A percentile compares a stretch with the other conserved stretches of the same genome.
phyloP scores from a whole-genome alignment of 2,113 vertebrate species.

The Nerophis lumbriciformis region DNA sequence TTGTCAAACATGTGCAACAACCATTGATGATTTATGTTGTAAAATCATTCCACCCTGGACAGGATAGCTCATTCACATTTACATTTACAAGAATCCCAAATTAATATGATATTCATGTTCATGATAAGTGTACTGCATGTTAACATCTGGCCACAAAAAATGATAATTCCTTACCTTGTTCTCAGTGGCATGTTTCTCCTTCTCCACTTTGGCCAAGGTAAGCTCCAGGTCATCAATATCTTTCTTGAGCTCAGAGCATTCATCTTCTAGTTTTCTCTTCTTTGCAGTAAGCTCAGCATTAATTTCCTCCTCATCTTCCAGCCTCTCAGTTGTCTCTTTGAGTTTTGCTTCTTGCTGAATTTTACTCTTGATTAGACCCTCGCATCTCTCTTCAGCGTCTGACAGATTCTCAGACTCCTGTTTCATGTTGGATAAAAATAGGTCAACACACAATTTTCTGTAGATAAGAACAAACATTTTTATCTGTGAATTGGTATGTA shows the following conservation, averaged over 20 bases:
- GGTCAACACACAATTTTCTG: neutral
- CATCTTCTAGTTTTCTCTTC: conserved; percentile 79
- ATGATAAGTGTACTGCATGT: too few relatives aligned
- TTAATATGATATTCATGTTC: too few relatives aligned
- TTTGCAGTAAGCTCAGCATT: conserved; percentile 80
- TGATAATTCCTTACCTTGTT: conserved; percentile 29
- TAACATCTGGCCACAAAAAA: too few relatives aligned
- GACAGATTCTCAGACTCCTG: conserved; percentile 57
- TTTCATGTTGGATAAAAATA: neutral
- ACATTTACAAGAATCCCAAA: too few relatives aligned
- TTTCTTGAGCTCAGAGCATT: conserved; percentile 68
- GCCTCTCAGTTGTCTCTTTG: conserved; percentile 75
- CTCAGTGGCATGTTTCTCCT: conserved; percentile 47
- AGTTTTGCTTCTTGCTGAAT: conserved; percentile 63
- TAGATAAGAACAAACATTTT: too few relatives aligned
- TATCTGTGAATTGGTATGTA: neutral
- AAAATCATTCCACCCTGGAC: too few relatives aligned
- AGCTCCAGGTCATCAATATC: conserved; percentile 52
- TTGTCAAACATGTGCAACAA: too few relatives aligned
- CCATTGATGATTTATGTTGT: too few relatives aligned
- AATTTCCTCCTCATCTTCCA: conserved; percentile 77
- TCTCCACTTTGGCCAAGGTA: conserved; percentile 51
- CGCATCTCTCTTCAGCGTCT: conserved; percentile 61
- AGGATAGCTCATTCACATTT: too few relatives aligned
- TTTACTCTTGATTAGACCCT: conserved; percentile 61